Base-by-base conservation (phyloP, 2,888 invertebrate species). In the Cerceris ruficornis region DNA sequence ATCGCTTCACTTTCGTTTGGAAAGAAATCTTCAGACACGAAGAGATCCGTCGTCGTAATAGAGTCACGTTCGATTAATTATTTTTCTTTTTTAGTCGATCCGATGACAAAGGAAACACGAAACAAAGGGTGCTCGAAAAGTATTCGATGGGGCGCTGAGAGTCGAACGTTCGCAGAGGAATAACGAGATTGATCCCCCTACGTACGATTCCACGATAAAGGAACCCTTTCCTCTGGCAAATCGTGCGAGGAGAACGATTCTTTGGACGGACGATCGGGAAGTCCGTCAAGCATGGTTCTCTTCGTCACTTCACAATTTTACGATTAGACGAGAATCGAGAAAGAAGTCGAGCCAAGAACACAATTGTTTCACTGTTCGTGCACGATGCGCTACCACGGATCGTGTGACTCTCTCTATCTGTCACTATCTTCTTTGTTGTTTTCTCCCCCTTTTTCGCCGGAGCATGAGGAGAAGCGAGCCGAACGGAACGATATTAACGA, bases 351-450 rank as follows among this genome's bases (percentile, higher is more conserved):
- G 13, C n/a, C 7, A 17, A 42, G 41, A 49, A 28, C 75, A 52
- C 78, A 57, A 77, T 65, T 64, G 77, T 46, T 43, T 64, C 65
- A 64, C 68, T 76, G 59, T 76, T 62, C 68, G 28, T 6, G 15
- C 60, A 60, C 60, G 52, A 52, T 11, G 15, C 41, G 17, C 17
- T 13, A 9, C 13, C 11, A 39, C 49, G 49, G 50, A 0, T 11
- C 50, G 46, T 28, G 28, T 28, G 28, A 28, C 28, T 28, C 28
- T 28, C 28, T 28, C 4, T 28, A 28, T 28, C 28, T 28, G 28
- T 28, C 28, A 28, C 28, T 28, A 4, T 28, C 28, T 28, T 28
- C 28, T 28, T 28, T 28, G 2, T 28, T 28, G 28, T 28, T 28
- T 28, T 28, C 4, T 28, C 28, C 28, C 28, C 28, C 28, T 28